Percentiles rank a stretch among this genome's conserved stretches.
Evolutionary conservation across 1,140 invertebrate species (phyloP).

Genomic region (Oedothorax gibbosus): DNA sequence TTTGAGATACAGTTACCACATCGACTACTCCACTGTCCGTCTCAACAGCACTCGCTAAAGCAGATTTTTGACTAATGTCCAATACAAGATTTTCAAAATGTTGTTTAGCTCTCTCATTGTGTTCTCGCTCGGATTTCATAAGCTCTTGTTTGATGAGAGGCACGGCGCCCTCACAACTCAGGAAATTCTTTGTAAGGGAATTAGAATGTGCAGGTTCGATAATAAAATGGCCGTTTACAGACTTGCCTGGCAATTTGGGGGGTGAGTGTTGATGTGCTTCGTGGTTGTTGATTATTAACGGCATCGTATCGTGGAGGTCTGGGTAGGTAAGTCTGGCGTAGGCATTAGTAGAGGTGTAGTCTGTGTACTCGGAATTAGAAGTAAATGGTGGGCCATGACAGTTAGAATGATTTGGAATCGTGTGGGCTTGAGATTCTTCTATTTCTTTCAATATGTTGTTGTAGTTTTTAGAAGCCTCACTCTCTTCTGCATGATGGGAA

Average conservation of each 20-base stretch:
- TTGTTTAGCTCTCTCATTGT: background rate
- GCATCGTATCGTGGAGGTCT: background rate
- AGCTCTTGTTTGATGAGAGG: conserved; percentile 16
- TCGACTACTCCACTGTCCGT: background rate
- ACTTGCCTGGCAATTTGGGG: conserved; percentile 8
- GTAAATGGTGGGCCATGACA: background rate
- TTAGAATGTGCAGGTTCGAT: conserved; percentile 43
- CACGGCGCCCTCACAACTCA: conserved; percentile 28
- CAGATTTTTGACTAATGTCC: background rate
- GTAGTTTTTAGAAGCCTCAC: conserved; percentile 29
- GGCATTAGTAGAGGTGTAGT: background rate
- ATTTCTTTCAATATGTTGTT: conserved; percentile 31
- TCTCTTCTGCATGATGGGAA: conserved; percentile 2
- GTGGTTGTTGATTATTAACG: conserved; percentile 39
- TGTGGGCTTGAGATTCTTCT: conserved; percentile 19
- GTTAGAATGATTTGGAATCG: background rate
- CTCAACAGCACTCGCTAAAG: background rate
- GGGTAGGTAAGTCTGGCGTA: background rate
- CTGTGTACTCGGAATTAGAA: background rate
- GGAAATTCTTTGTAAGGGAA: conserved; percentile 14
- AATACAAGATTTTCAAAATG: conserved; percentile 12
- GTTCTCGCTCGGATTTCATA: background rate
- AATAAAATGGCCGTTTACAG: conserved; percentile 15
- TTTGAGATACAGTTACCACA: conserved; percentile 17
- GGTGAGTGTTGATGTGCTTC: conserved; percentile 49